Conservation (phyloP, 2,797 vertebrate genomes). For the Psittacula echo region DNA sequence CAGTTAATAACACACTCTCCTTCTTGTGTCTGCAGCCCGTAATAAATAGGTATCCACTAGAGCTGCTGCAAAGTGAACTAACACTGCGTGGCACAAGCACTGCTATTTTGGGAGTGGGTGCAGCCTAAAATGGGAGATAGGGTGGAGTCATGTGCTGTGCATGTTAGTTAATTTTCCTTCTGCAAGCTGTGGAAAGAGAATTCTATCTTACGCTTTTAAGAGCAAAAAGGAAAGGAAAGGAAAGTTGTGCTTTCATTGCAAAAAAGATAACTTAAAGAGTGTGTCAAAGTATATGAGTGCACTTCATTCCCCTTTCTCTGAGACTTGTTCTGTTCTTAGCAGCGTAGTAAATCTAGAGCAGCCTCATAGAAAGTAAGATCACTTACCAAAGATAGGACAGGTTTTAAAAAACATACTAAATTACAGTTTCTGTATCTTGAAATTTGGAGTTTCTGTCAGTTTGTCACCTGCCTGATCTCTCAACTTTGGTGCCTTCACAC, state of each 20-base stretch:
- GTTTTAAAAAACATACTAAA: background rate
- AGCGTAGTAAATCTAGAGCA: background rate
- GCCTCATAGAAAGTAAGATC: background rate
- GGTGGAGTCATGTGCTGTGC: background rate
- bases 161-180: background rate
- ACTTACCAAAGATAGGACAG: background rate
- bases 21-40: background rate
- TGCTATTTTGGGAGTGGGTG: background rate
- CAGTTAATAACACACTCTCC: background rate
- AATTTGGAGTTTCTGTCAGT: constrained; percentile 17
- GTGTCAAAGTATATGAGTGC: background rate
- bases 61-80: background rate
- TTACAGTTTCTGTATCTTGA: constrained; percentile 12
- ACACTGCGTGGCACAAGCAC: background rate
- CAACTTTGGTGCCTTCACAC: background rate
- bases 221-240: background rate
- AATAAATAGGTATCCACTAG: background rate
- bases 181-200: background rate
- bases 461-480: background rate
- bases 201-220: background rate
- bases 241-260: background rate
- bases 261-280: background rate
- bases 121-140: background rate
- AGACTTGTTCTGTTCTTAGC: background rate
- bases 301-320: background rate